Evolutionary conservation across 2,113 vertebrate genomes (phyloP), one percentile per base, ranked within the genome.

Genomic region (Theristicus caerulescens): DNA sequence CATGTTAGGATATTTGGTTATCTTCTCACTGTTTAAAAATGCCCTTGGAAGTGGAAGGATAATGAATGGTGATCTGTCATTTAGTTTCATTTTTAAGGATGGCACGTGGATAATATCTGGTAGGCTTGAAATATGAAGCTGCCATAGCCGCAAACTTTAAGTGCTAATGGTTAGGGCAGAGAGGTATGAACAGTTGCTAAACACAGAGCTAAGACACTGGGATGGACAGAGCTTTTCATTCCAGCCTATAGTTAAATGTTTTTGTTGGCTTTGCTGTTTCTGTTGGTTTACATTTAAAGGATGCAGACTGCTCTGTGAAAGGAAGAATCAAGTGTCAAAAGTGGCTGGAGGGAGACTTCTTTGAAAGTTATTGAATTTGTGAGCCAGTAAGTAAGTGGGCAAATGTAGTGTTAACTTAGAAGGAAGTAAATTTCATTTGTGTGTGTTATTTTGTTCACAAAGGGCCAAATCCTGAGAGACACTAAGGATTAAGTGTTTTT

Each of bases 311-410:
- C 73, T 91, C 47, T 82, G 64, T 54, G 91, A 83, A 69, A 77
- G 94, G 79, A 96, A 80, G 95, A 92, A 92, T 93, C 82, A 86
- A 92, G 85, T 90, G 82, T 92, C 93, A 71, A 8, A 82, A 91
- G 89, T 70, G 95, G 81, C 94, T 92, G 83, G 36, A 94, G 46
- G 86, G 81, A 93, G 77, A n/a, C 58, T 83, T 55, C 80, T 92
- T 58, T 85, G 65, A 49, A 87, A 94, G 86, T 58, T 82, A 42
- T 0, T 90, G 79, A 66, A 42, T 88, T 70, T 83, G 79, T 46
- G 70, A 94, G 89, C 58, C 84, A 93, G 49, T 24, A 54, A 88
- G 54, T 86, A 70, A 91, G 32, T 47, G 70, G 78, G 82, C 71
- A 74, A 93, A 87, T n/a, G 54, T 25, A 82, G 70, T 17, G 66